Conservation (phyloP, 2,797 vertebrate genomes). For the Geotria australis region DNA sequence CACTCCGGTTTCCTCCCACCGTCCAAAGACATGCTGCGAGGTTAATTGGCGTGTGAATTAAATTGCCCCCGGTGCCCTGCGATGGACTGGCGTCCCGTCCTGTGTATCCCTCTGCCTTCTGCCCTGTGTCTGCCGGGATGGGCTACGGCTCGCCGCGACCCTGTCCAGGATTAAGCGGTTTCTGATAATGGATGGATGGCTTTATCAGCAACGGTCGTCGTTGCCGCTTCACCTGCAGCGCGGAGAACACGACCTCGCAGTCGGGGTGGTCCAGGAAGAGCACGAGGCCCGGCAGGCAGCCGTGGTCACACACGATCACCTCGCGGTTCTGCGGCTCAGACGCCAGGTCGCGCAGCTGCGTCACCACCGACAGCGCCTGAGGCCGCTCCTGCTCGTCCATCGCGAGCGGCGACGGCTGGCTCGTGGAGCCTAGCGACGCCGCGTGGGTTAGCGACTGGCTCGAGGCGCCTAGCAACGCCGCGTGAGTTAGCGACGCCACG, state of each 20-base stretch:
- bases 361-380: slow-evolving; percentile 22
- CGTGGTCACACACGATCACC: slow-evolving; percentile 25
- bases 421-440: too few relatives aligned
- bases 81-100: too few relatives aligned
- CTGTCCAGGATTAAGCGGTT: too few relatives aligned
- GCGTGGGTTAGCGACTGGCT: background rate
- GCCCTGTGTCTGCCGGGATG: too few relatives aligned
- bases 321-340: slow-evolving; percentile 27
- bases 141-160: too few relatives aligned
- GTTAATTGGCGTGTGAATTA: too few relatives aligned
- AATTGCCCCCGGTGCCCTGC: too few relatives aligned
- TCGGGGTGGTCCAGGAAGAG: slow-evolving; percentile 24
- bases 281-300: slow-evolving; percentile 24
- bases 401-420: background rate
- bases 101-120: too few relatives aligned
- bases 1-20: too few relatives aligned
- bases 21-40: too few relatives aligned
- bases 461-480: background rate
- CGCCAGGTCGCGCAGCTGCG: slow-evolving; percentile 22
- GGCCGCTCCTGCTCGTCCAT: slow-evolving; percentile 8
- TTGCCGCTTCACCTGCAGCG: slow-evolving; percentile 13
- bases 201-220: too few relatives aligned
- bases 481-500: background rate
- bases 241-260: slow-evolving; percentile 14
- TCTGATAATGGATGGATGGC: too few relatives aligned